Evolutionary conservation across 1,140 invertebrate species (phyloP), one percentile per base, ranked within the genome.

Genomic region (Ladona fulva): DNA sequence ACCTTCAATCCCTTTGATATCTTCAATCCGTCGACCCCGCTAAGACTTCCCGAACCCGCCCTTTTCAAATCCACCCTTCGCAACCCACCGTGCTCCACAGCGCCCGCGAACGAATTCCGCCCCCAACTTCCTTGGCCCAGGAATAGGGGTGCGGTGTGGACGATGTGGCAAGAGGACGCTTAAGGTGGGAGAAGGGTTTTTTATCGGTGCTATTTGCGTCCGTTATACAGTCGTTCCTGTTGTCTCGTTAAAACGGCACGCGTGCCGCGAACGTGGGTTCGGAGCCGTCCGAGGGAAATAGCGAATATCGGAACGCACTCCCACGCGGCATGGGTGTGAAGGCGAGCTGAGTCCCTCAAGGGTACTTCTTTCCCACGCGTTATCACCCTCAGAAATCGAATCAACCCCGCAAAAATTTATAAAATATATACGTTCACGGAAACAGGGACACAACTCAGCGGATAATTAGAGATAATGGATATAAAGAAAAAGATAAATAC

Each of bases 191-290:
- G 3, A 12, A 66, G 52, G 52, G 12, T 16, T 66, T 66, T 66
- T 66, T 66, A 37, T 66, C 52, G 52, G 52, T 66, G 52, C 52
- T 66, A 66, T 66, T 66, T 66, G 52, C 52, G 52, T 66, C 52
- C 52, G 14, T 66, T 19, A 66, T 12, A 66, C 14, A 66, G 52
- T 66, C 52, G 52, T 66, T 66, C 52, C 52, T 66, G 14, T 66
- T 66, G 52, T 66, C 52, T 66, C 3, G n/a, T 22, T 16, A 6
- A 66, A 66, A 5, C n/a, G 52, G 52, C 52, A 66, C 52, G 14
- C n/a, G 52, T 66, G 52, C 52, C 52, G 12, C n/a, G 3, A 66
- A 66, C n/a, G n/a, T 66, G 52, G 52, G 52, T 66, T 22, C n/a
- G 52, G 5, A 66, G 52, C 52, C 52, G 52, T 66, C 52, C 52